A percentile compares a stretch with the other conserved stretches of the same genome.
phyloP scores from a whole-genome alignment of 2,888 invertebrate species.

The Tethea ocularis region DNA sequence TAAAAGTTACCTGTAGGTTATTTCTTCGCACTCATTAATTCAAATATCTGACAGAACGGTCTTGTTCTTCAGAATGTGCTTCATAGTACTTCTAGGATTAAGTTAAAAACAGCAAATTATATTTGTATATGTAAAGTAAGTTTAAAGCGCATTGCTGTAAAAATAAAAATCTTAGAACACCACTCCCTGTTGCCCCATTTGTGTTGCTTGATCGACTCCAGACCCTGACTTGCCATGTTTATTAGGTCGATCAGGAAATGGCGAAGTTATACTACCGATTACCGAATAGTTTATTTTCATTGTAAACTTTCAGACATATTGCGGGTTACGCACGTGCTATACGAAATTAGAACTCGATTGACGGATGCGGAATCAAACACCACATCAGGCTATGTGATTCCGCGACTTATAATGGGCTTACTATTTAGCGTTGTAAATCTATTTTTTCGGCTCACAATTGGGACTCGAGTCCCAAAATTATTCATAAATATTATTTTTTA shows the following conservation, averaged over 20 bases:
- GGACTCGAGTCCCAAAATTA: no score
- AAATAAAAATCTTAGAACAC: constrained; percentile 57
- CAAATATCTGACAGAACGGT: no score
- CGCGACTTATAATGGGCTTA: background rate
- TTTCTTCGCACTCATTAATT: background rate
- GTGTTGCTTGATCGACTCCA: constrained; percentile 69
- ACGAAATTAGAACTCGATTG: constrained; percentile 37
- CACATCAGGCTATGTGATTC: constrained; percentile 6
- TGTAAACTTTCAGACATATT: constrained; percentile 31
- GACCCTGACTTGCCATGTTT: constrained; percentile 65
- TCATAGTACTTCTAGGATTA: no score
- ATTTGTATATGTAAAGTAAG: background rate
- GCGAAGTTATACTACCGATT: constrained; percentile 46
- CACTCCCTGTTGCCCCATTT: constrained; percentile 53
- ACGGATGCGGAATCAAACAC: constrained; percentile 41
- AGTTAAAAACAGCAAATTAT: no score
- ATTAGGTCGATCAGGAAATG: constrained; percentile 74
- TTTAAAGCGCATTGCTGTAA: constrained; percentile 56
- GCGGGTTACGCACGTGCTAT: constrained; percentile 26
- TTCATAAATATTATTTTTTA: no score
- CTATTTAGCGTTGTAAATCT: no score
- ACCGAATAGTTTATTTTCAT: constrained; percentile 64
- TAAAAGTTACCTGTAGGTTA: no score
- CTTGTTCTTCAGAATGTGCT: no score
- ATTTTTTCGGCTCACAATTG: no score